A percentile compares a stretch with the other conserved stretches of the same genome.
These are phyloP conservation scores for Chironomus riparius DNA, from an alignment of 2,888 invertebrate genomes.

Conservation along the genomic window DNA sequence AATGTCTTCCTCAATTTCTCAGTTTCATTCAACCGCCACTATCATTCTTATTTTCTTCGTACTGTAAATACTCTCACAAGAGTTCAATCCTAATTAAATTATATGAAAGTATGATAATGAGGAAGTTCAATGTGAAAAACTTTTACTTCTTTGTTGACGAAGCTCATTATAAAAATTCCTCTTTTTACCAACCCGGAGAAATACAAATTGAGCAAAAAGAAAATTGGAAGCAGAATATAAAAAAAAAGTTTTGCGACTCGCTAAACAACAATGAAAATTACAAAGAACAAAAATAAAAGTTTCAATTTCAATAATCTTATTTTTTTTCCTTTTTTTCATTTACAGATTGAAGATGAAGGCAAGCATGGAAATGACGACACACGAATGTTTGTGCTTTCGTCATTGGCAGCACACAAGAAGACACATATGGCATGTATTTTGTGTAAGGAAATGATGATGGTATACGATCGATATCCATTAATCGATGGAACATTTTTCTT, in stretches of 20 bases:
- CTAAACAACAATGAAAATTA: background rate
- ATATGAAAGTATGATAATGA: background rate
- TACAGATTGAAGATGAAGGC: slow-evolving; percentile 95
- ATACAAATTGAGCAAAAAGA: no score
- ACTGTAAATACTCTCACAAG: background rate
- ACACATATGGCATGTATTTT: slow-evolving; percentile 76
- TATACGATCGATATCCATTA: slow-evolving; percentile 95
- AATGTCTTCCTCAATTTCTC: no score
- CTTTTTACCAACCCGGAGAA: background rate
- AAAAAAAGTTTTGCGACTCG: background rate
- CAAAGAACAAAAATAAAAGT: background rate
- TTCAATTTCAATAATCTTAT: background rate
- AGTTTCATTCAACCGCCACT: background rate
- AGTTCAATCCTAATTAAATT: background rate
- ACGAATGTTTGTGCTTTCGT: slow-evolving; percentile 89
- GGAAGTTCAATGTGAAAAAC: background rate
- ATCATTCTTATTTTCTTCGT: background rate
- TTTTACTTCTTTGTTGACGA: background rate
- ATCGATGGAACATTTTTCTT: slow-evolving; percentile 98
- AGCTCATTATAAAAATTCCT: background rate
- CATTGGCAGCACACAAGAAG: slow-evolving; percentile 83
- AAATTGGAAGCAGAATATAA: background rate
- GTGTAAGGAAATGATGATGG: slow-evolving; percentile 80
- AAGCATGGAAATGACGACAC: slow-evolving; percentile 98
- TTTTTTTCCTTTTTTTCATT: slow-evolving; percentile 31